Evolutionary conservation across 2,113 vertebrate genomes (phyloP), one percentile per base, ranked within the genome.

Genomic region (Danio rerio): DNA sequence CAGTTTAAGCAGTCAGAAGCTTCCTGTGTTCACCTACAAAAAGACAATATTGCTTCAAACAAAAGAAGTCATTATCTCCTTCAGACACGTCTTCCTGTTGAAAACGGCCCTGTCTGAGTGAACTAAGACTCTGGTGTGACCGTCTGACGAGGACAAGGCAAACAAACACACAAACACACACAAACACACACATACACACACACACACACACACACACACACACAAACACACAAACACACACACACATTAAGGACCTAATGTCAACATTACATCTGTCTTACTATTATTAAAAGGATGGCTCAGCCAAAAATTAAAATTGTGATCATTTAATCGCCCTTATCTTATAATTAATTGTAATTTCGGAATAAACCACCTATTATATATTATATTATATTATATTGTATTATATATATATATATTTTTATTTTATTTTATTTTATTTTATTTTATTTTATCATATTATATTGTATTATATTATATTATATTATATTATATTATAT

Each of bases 61-160:
- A 73, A 78, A 82, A 76, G 52, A 75, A 61, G 59, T 52, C 47
- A 62, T 70, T 85, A 78, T 87, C 84, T 72, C 68, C 31, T 15
- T n/a, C 47, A 61, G 65, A 82, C 81, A 87, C 31, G 40, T 15
- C 77, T 85, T 82, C 80, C 83, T 83, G 84, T 49, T 74, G 65
- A 80, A 84, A 85, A 78, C 18, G 78, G 7, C 53, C 59, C 74
- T 65, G 78, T 86, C 15, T 61, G 75, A 49, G 31, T 3, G 31
- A 80, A 56, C 65, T 86, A 80, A 84, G 70, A 73, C 50, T 7
- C 10, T n/a, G 4, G 52, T 70, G 18, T 78, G 78, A 68, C 45
- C 43, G 79, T 81, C 63, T 81, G 78, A 49, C 70, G 9, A 16
- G 15, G 5, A 8, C 6, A 9, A 21, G 47, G 18, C 55, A 0